Evolutionary conservation across 2,888 invertebrate genomes (phyloP).

Genomic region (Hecatera dysodea): DNA sequence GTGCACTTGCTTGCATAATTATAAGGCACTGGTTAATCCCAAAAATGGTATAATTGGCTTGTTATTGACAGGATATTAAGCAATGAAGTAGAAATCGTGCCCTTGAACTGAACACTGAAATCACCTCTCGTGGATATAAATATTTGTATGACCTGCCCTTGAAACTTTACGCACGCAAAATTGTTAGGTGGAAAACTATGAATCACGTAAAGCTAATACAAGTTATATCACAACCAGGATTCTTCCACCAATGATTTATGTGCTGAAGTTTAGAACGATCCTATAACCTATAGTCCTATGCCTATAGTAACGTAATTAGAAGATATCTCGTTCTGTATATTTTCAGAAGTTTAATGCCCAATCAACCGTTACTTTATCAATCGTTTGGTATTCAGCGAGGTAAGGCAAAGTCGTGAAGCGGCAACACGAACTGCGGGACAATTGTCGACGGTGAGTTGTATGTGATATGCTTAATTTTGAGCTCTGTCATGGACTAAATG

Average conservation of each 20-base stretch:
- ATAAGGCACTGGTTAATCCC: constrained; percentile 34
- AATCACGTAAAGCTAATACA: not conserved
- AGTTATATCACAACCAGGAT: not conserved
- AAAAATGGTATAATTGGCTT: constrained; percentile 38
- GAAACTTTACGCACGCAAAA: not conserved
- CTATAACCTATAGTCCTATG: too few relatives aligned
- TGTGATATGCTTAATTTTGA: not conserved
- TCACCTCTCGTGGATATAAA: constrained; percentile 31
- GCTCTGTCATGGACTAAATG: not conserved
- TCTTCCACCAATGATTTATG: not conserved
- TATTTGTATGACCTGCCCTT: not conserved
- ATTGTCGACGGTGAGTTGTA: not conserved
- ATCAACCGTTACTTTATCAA: not conserved
- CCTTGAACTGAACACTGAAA: constrained; percentile 41
- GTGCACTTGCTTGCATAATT: constrained; percentile 25
- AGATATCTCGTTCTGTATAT: not conserved
- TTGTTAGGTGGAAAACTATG: not conserved
- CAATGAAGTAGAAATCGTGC: constrained; percentile 47
- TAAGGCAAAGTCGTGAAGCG: constrained; percentile 3
- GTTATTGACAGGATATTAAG: constrained; percentile 26
- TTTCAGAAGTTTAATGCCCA: not conserved
- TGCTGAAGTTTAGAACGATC: not conserved
- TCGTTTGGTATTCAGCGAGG: constrained; percentile 11
- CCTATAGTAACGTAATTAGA: not conserved
- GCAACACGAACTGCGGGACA: not conserved